Evolutionary conservation across 2,113 vertebrate genomes (phyloP).

Genomic region (Prolemur simus): DNA sequence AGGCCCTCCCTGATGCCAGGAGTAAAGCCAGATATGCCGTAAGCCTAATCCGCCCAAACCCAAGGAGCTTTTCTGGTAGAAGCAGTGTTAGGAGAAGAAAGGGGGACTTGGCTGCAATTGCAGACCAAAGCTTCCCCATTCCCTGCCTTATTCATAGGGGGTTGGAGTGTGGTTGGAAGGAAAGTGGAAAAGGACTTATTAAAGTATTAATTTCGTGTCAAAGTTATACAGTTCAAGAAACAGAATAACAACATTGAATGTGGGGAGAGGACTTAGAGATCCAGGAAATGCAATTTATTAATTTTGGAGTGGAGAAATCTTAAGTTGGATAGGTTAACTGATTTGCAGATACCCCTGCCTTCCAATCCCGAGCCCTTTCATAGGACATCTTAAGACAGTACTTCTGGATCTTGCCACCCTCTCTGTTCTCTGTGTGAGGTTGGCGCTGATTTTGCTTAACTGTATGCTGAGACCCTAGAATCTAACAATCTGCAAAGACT

Average conservation of each 20-base stretch:
- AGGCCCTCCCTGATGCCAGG: neutral
- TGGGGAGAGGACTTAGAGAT: neutral
- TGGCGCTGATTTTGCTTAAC: neutral
- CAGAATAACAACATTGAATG: neutral
- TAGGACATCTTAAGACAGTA: neutral
- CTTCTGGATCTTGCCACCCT: neutral
- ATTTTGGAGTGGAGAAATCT: neutral
- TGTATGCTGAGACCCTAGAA: neutral
- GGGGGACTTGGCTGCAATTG: fast-evolving
- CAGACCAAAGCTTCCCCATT: neutral
- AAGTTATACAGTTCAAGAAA: neutral
- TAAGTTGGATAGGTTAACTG: neutral
- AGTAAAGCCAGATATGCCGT: neutral
- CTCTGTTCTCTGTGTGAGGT: neutral
- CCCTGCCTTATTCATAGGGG: neutral
- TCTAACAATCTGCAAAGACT: neutral
- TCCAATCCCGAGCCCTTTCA: neutral
- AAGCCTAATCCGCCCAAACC: too few species aligned
- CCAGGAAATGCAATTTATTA: neutral
- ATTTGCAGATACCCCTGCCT: neutral
- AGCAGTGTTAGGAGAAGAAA: neutral
- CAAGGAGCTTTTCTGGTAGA: neutral
- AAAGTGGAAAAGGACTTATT: neutral
- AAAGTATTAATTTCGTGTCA: neutral
- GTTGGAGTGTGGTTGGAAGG: neutral